These are phyloP conservation scores for Ichneumon xanthorius DNA, from an alignment of 2,888 invertebrate species.

Conservation along the genomic window DNA sequence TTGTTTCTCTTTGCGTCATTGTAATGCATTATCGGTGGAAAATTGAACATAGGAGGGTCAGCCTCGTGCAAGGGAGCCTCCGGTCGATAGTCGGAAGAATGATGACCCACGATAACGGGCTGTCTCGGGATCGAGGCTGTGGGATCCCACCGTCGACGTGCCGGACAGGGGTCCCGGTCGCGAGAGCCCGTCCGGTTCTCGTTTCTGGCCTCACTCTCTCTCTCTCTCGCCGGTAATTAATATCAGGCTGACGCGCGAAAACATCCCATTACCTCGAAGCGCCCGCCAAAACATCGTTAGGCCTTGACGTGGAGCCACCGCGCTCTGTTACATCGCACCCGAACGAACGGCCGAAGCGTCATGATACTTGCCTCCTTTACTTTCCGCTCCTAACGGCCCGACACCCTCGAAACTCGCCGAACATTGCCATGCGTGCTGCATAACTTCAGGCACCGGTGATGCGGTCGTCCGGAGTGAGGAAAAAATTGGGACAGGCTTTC, in stretches of 20 bases:
- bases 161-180: conserved; percentile 9
- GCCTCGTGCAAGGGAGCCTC: conserved; percentile 1
- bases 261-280: conserved; percentile 69
- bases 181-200: conserved; percentile 9
- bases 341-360: conserved; percentile 29
- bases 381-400: not conserved
- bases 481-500: not conserved
- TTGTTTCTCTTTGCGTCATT: not conserved
- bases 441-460: conserved; percentile 21
- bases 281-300: conserved; percentile 71
- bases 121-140: conserved; percentile 15
- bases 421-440: conserved; percentile 49
- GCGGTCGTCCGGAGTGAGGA: conserved; percentile 6
- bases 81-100: conserved; percentile 30
- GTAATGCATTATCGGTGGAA: not conserved
- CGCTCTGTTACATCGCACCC: conserved; percentile 26
- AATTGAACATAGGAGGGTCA: not conserved
- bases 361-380: conserved; percentile 14
- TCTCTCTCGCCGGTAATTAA: conserved; percentile 66
- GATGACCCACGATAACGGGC: conserved; percentile 36
- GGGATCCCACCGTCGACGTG: not conserved
- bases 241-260: conserved; percentile 69
- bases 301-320: conserved; percentile 56
- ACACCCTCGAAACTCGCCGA: conserved; percentile 15
- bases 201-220: not conserved